Evolutionary conservation across 1,140 invertebrate genomes (phyloP).

Genomic region (Anastrepha ludens): DNA sequence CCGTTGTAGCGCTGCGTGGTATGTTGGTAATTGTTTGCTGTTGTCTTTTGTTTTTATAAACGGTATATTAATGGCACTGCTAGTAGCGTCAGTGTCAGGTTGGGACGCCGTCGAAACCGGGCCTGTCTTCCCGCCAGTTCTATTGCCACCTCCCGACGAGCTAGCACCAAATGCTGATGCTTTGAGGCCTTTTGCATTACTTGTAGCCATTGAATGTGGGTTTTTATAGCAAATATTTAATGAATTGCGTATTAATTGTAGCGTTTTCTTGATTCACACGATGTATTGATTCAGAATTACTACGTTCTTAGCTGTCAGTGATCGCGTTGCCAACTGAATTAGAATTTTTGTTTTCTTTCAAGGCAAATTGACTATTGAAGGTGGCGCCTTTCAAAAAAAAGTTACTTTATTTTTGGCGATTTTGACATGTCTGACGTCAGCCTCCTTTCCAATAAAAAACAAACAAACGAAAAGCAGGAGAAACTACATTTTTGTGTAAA

Average conservation of each 20-base stretch:
- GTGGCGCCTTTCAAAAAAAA: no score
- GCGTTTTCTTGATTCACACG: not conserved
- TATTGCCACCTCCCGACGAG: constrained; percentile 40
- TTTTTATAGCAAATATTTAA: not conserved
- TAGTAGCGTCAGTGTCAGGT: constrained; percentile 55
- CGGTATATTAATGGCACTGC: constrained; percentile 73
- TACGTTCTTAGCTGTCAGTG: not conserved
- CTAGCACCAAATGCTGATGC: constrained; percentile 7
- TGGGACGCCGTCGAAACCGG: constrained; percentile 45
- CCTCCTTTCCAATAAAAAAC: no score
- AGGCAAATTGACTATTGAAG: no score
- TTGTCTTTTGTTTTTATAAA: constrained; percentile 75
- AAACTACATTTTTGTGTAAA: no score
- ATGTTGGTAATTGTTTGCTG: constrained; percentile 76
- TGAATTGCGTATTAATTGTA: not conserved
- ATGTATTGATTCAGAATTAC: not conserved
- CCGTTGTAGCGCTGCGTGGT: constrained; percentile 77
- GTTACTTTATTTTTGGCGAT: no score
- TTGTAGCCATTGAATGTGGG: constrained; percentile 4
- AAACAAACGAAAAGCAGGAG: no score
- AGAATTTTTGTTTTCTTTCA: not conserved
- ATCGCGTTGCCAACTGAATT: constrained; percentile 9
- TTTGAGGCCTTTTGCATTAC: constrained; percentile 2
- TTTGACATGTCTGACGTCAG: no score
- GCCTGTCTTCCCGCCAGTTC: constrained; percentile 52